Evolutionary conservation across 2,797 vertebrate species (phyloP), one percentile per base, ranked within the genome.

Genomic region (Gobio occitaniae): DNA sequence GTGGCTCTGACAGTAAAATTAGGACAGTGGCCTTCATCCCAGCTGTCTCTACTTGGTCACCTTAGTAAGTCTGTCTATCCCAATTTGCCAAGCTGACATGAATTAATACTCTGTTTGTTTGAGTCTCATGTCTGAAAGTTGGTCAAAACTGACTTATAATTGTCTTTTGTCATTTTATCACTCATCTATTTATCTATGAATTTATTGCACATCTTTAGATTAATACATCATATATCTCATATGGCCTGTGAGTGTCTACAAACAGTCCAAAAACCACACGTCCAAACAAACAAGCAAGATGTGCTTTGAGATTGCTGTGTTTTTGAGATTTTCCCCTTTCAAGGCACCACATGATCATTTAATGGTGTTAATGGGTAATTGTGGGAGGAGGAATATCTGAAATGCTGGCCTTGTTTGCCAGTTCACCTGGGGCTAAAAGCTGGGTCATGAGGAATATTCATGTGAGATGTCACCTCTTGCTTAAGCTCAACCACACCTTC

Each of bases 341-440:
- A 71, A 36, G 50, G 29, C 87, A 83, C 84, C 92, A 88, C 92
- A 92, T 94, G 92, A 92, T 89, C 79, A 74, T 61, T 74, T 59
- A 79, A 78, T 84, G 81, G 76, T 65, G 50, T 77, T 83, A 61
- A 56, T 56, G 79, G 44, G 66, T 83, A 74, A 56, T 56, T 75
- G 85, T 83, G 88, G 82, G 82, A 36, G 54, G 83, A 70, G 21
- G 86, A 82, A 68, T 63, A 21, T n/a, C 82, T 52, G 74, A 92
- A 93, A 90, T 89, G 63, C 90, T 83, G 83, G 86, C 89, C 89
- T 93, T 94, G 92, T 94, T 93, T 86, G 76, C 54, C 12, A 88
- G 61, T 92, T 90, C 85, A 95, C 93, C 91, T 92, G 84, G 65
- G 93, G 93, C 93, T 87, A 92, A 83, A 44, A 70, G 8, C 84